Evolutionary conservation across 1,140 invertebrate genomes (phyloP), one percentile per base, ranked within the genome.

Genomic region (Ceratoteleas bidentatus): DNA sequence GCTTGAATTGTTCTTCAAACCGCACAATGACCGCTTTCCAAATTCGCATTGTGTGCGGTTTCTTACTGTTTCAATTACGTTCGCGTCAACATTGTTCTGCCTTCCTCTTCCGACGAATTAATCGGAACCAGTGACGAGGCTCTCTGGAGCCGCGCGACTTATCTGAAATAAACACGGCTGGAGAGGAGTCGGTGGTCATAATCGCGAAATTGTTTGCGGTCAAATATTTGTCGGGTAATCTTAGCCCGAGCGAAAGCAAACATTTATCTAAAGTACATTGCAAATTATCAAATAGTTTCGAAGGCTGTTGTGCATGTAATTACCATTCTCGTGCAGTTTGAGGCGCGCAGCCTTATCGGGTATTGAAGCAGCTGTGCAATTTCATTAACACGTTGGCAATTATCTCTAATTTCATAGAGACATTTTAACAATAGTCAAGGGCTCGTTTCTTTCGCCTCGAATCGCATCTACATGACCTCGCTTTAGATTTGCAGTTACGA

Each of bases 341-440:
- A 81, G 65, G 36, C 47, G 10, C 43, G 62, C 33, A 74, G 45
- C 33, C 69, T 70, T 73, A 80, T 80, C 77, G 50, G 53, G 45
- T 53, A 54, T 70, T 58, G 64, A 81, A 81, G 70, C 78, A 81
- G 70, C 78, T 81, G 78, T 75, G 65, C 72, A 65, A 81, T 81
- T 76, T 81, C 79, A 81, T 81, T 81, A 81, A 76, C 79, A 74
- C 79, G 60, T 50, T 24, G 52, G 62, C 68, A 76, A 75, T 75
- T 75, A 77, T 83, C 65, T 77, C 53, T 70, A 77, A 77, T 70
- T 78, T 78, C 65, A 83, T 78, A 83, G 68, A 74, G 72, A 78
- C 74, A 65, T 72, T 83, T 83, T 64, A 83, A 74, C 69, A 65
- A 70, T 78, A 65, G 69, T 78, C 80, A 83, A 83, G 80, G 80